phyloP scores from a whole-genome alignment of 2,113 vertebrate genomes.

The Cardinalis cardinalis region DNA sequence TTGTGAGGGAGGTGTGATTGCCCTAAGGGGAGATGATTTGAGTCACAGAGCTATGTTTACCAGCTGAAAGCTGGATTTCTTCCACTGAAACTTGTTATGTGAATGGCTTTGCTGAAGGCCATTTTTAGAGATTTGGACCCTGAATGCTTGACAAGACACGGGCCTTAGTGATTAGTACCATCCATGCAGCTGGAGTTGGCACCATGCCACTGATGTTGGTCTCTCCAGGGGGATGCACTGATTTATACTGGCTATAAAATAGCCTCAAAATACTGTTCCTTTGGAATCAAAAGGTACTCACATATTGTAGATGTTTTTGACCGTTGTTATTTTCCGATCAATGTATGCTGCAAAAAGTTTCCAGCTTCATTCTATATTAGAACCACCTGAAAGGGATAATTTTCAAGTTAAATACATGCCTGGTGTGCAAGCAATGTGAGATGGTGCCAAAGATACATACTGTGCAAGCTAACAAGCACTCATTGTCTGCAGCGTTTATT shows the following conservation, averaged over 20 bases:
- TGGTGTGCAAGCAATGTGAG: neutral
- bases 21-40: neutral
- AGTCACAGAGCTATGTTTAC: neutral
- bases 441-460: neutral
- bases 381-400: neutral
- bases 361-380: neutral
- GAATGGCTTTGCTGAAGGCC: neutral
- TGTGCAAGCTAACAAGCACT: neutral
- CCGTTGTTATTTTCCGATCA: neutral
- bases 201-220: neutral
- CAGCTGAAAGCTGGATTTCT: constrained; percentile 13
- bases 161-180: neutral
- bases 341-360: neutral
- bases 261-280: neutral
- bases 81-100: neutral
- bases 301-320: neutral
- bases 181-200: neutral
- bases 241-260: neutral
- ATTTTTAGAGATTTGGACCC: neutral
- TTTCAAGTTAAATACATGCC: neutral
- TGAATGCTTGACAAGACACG: neutral
- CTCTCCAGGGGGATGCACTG: neutral
- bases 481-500: neutral
- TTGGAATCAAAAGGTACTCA: neutral
- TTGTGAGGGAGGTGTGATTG: neutral